A percentile compares a stretch with the other conserved stretches of the same genome.
Evolutionary conservation across 2,113 vertebrate genomes (phyloP).

Genomic region (Halcyon senegalensis): DNA sequence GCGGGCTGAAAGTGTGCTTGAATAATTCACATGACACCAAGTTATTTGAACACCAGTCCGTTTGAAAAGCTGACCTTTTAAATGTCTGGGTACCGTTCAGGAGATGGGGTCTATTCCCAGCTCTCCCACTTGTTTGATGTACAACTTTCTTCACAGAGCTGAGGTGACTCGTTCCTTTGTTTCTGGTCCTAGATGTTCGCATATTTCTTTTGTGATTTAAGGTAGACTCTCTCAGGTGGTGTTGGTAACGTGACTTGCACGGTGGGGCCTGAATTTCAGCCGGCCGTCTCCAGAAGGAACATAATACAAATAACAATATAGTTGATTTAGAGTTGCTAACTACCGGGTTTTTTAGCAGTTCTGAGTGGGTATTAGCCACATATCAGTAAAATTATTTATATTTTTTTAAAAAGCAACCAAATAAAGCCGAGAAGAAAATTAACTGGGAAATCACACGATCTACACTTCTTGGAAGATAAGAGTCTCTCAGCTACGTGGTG

Average conservation of each 20-base stretch:
- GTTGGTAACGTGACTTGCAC: neutral
- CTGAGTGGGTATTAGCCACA: neutral
- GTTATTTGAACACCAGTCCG: neutral
- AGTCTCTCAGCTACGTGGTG: neutral
- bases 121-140: neutral
- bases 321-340: neutral
- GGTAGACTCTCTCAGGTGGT: neutral
- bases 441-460: no score
- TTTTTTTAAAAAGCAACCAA: neutral
- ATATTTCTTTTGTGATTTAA: neutral
- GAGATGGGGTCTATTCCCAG: neutral
- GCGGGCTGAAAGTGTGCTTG: neutral
- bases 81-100: neutral
- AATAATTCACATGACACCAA: neutral
- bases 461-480: neutral
- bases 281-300: neutral
- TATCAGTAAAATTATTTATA: accelerated
- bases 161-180: neutral
- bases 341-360: neutral
- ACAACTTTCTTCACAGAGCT: neutral
- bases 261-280: neutral
- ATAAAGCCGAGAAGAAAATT: neutral
- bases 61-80: neutral
- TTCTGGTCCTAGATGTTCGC: neutral
- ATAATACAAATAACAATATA: neutral